Evolutionary conservation across 2,888 invertebrate species (phyloP).

Genomic region (Hirtodrosophila cameraria): DNA sequence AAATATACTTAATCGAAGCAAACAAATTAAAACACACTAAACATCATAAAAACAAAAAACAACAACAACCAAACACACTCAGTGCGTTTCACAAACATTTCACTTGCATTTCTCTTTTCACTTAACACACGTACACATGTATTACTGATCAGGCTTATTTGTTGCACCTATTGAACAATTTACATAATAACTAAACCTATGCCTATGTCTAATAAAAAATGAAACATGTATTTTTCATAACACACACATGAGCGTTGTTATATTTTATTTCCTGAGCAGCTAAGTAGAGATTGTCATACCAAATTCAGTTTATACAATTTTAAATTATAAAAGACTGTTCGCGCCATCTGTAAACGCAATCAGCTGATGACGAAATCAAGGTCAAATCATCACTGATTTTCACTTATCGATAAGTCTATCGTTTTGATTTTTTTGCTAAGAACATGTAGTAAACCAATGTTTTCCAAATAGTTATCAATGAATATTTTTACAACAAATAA

Average conservation of each 20-base stretch:
- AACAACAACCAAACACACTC: slow-evolving; percentile 37
- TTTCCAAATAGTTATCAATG: too few relatives aligned
- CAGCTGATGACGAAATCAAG: too few relatives aligned
- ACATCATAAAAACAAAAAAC: slow-evolving; percentile 22
- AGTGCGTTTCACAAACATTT: slow-evolving; percentile 41
- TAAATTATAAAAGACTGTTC: too few relatives aligned
- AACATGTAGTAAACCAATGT: too few relatives aligned
- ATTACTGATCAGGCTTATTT: slow-evolving; percentile 60
- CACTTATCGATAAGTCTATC: too few relatives aligned
- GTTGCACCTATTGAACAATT: slow-evolving; percentile 49
- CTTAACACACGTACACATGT: slow-evolving; percentile 60
- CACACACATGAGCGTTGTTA: slow-evolving; percentile 12
- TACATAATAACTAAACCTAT: slow-evolving; percentile 59
- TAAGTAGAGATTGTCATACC: too few relatives aligned
- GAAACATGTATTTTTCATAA: slow-evolving; percentile 46
- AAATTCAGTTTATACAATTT: too few relatives aligned
- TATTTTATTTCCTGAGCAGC: too few relatives aligned
- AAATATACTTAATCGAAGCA: slow-evolving; percentile 20
- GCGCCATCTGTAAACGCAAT: too few relatives aligned
- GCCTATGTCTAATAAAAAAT: slow-evolving; percentile 59
- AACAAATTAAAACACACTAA: slow-evolving; percentile 29
- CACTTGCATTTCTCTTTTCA: slow-evolving; percentile 57
- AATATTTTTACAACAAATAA: too few relatives aligned
- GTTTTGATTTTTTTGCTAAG: too few relatives aligned
- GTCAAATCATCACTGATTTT: too few relatives aligned